Base-by-base conservation (phyloP, 2,113 vertebrate species). In the Corythaixoides concolor region DNA sequence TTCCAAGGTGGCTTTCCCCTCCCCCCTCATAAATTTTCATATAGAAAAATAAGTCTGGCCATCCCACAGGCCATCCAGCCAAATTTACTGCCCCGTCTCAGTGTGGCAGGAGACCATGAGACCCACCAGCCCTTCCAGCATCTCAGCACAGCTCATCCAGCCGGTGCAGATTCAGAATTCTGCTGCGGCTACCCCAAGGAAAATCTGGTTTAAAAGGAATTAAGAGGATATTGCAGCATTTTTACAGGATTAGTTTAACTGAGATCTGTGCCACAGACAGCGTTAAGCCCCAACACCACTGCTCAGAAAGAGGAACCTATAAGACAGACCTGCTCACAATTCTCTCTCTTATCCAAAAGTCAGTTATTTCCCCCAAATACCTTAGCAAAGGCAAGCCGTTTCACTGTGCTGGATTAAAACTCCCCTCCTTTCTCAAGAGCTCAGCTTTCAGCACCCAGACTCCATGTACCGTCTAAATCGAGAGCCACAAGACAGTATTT, bases 211-310 rank as follows among this genome's bases (percentile, higher is more conserved):
- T 82, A 88, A 59, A 87, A 81, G 58, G 70, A 85, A 70, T 85
- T 95, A 78, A 79, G 70, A 90, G 82, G 90, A 76, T 92, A 64
- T 88, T 83, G 39, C 23, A 76, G 53, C 18, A 52, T 73, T 95
- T 91, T 64, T 85, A 83, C 32, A 53, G 75, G 62, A 85, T 93
- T 91, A 56, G 16, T 78, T 75, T 45, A 81, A 67, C 64, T 47
- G 74, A 56, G 70, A 60, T 19, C 39, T 79, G 60, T 43, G 60
- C 62, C 62, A 59, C 74, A 68, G 62, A 41, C 13, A 85, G 56
- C 2, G 4, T 23, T 0, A 23, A 95, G 45, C 50, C 41, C 10
- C 47, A 49, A 4, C 2, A 3, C 19, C 1, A 1, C 64, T 56
- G 12, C 60, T 80, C 49, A 59, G 74, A 17, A n/a, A 59, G 32